Evolutionary conservation across 53 echinoderm and acorn worm species (phyloP).

Genomic region (Luidia sarsii): DNA sequence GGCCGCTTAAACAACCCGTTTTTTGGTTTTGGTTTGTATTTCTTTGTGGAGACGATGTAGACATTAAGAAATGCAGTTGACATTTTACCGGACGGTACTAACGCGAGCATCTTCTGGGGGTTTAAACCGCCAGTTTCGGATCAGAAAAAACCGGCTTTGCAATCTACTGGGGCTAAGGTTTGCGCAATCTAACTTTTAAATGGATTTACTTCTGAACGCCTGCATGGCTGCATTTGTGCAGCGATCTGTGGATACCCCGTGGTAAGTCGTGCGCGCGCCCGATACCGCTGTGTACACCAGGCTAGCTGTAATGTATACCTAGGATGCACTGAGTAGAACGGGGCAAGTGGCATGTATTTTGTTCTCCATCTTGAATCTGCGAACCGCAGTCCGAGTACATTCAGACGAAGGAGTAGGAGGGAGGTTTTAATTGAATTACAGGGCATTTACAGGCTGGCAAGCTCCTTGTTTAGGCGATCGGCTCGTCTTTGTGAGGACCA

Average conservation of each 20-base stretch:
- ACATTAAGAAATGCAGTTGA: too few relatives aligned
- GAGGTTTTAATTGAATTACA: conserved; percentile 30
- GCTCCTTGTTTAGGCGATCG: conserved; percentile 47
- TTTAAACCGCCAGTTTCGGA: neutral
- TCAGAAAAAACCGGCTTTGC: neutral
- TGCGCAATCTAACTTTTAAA: neutral
- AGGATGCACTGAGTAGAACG: too few relatives aligned
- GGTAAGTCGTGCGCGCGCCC: too few relatives aligned
- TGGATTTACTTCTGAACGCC: neutral
- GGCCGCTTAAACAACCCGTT: too few relatives aligned
- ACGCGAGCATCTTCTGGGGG: neutral
- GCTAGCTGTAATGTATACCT: too few relatives aligned
- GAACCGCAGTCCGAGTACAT: conserved; percentile 8
- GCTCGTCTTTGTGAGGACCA: conserved; percentile 34
- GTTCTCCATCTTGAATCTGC: neutral
- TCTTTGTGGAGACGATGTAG: too few relatives aligned
- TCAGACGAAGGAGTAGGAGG: neutral
- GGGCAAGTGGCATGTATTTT: neutral
- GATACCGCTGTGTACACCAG: too few relatives aligned
- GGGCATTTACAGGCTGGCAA: conserved; percentile 52
- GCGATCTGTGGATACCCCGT: too few relatives aligned
- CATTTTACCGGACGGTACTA: neutral
- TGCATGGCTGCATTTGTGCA: neutral
- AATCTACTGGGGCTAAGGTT: neutral
- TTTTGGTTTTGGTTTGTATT: too few relatives aligned